Percentiles rank a stretch among this genome's conserved stretches.
Evolutionary conservation across 2,888 invertebrate species (phyloP).

Genomic region (Eulithis testata): DNA sequence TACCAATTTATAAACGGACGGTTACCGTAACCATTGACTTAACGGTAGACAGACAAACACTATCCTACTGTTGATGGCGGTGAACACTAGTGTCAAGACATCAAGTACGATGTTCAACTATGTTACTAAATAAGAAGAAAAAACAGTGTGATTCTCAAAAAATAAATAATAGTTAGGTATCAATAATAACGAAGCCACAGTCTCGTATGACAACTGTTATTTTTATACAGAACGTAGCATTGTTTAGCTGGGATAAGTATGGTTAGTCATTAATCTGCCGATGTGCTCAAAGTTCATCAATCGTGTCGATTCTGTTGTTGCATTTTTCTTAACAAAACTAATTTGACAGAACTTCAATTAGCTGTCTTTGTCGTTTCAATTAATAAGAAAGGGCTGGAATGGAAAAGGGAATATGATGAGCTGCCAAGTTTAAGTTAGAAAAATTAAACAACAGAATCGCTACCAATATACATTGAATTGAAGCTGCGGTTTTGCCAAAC

Average conservation of each 20-base stretch:
- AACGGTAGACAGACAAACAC: no score
- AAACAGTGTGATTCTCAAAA: neutral
- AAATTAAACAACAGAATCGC: no score
- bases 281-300: neutral
- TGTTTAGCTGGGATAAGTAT: conserved; percentile 5
- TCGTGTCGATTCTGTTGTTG: neutral
- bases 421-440: no score
- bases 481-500: neutral
- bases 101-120: neutral
- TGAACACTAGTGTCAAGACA: neutral
- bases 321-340: no score
- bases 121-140: neutral
- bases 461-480: no score
- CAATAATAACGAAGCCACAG: conserved; percentile 13
- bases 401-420: no score
- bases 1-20: neutral
- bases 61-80: no score
- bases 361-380: no score
- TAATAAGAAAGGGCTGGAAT: no score
- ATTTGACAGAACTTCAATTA: no score
- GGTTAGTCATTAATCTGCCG: conserved; percentile 7
- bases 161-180: conserved; percentile 4
- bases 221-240: conserved; percentile 20
- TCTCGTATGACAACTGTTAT: conserved; percentile 25
- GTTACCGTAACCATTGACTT: neutral